Base-by-base conservation (phyloP, 2,888 invertebrate species). In the Ormyrus rosae region DNA sequence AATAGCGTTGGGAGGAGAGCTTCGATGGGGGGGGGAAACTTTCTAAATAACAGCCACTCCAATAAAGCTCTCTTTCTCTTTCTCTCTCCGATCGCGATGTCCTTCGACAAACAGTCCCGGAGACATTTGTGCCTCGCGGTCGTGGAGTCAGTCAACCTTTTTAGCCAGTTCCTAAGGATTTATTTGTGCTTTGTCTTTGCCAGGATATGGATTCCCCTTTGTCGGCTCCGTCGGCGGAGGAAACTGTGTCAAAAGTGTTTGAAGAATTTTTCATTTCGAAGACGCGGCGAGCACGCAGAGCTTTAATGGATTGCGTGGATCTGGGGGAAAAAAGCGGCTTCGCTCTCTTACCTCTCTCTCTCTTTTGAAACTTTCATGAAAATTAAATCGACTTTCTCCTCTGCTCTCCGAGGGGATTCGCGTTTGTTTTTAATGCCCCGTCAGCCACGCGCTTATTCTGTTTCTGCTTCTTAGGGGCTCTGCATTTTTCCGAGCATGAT, bases 231-330 rank as follows among this genome's bases (percentile, higher is more conserved):
- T 19, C 13, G 19, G 48, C 2, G 34, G 34, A 7, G 68, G 60
- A 73, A 81, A 81, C 78, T 75, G 67, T 81, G 73, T 81, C 78
- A 74, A 71, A 78, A 75, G 67, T 78, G 68, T 78, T 78, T 81
- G 74, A 78, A 70, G 69, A 78, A 81, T 81, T 78, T 78, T 81
- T 81, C 74, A 78, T 81, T 73, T 56, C 56, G 64, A 19, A 50
- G n/a, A 5, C 60, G 34, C 48, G 56, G 11, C 53, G 19, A 64
- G 7, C 19, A 55, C 11, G 34, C 34, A 34, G 34, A 34, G 69
- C n/a, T 50, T 70, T 71, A 78, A 65, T 65, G 51, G 67, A 74
- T 74, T 48, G 60, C 56, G 13, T 9, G 72, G 56, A 73, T 63
- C 61, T 63, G 48, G 6, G 1, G 9, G 5, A 50, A 53, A 48